Evolutionary conservation across 2,888 invertebrate species (phyloP), one percentile per base, ranked within the genome.

Genomic region (Acrobasis consociella): DNA sequence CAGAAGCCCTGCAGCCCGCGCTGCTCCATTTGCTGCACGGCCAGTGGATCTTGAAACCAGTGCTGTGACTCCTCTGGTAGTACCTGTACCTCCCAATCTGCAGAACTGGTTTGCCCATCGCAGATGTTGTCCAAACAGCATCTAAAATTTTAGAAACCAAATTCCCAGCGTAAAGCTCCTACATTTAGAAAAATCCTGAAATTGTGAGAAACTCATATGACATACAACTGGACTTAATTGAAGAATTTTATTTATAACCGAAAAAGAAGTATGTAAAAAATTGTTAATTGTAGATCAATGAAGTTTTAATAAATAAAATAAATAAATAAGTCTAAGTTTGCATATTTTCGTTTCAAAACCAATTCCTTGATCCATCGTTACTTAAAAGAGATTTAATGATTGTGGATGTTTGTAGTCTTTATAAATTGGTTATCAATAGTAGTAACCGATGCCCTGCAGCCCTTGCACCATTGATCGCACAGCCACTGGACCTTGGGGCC

Each of bases 11-110:
- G 42, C 79, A 80, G 2, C 73, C 73, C 8, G 55, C 53, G 0
- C 67, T 64, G 15, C 68, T 64, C 65, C 72, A 69, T 15, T 67
- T 69, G 15, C 69, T 70, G 63, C 79, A 80, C 0, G 69, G 67
- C 80, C 81, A 81, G 16, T 71, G 62, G 15, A 66, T 66, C 22
- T 63, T 70, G 10, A 42, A 11, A 1, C 60, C 61, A 3, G 53
- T 60, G 58, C 51, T 42, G 13, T 60, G 22, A 11, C 56, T 63
- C 15, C 50, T 38, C 22, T 56, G 56, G 46, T 67, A 67, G 59
- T 64, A 71, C 42, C 72, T 64, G 59, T 67, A 65, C 0, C 13
- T 16, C 0, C 70, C 72, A 1, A 67, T 52, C 62, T 69, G 62
- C 9, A 71, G 64, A 5, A 69, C 64, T 10, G 69, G 69, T 5